phyloP scores from a whole-genome alignment of 2,797 vertebrate genomes.

The Eidolon dupreanum region DNA sequence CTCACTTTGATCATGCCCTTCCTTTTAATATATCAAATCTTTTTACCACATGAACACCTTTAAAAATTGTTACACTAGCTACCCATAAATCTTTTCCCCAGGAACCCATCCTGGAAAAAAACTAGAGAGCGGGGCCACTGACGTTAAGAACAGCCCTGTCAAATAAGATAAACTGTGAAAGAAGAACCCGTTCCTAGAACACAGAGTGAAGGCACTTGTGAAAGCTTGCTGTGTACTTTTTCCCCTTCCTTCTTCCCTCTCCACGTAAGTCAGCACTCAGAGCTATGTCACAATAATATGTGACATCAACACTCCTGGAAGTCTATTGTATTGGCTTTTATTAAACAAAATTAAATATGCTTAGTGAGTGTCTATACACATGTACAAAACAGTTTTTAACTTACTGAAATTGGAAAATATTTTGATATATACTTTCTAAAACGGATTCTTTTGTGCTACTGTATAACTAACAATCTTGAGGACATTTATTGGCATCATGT shows the following conservation, averaged over 20 bases:
- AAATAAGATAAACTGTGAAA: slow-evolving; percentile 35
- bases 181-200: slow-evolving; percentile 64
- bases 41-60: background rate
- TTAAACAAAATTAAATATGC: background rate
- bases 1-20: background rate
- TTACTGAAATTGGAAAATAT: background rate
- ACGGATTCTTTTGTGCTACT: background rate
- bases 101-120: background rate
- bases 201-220: background rate
- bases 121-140: background rate
- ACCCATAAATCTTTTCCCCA: slow-evolving; percentile 24
- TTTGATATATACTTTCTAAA: background rate
- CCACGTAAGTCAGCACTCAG: background rate
- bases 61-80: background rate
- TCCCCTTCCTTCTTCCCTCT: background rate
- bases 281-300: background rate
- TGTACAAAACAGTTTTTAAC: background rate
- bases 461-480: background rate
- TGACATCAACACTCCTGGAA: background rate
- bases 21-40: background rate
- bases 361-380: background rate
- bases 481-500: background rate
- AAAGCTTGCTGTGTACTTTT: background rate
- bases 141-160: background rate
- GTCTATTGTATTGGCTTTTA: background rate